Percentiles rank a stretch among this genome's conserved stretches.
phyloP scores from a whole-genome alignment of 2,888 invertebrate species.

The Agrochola lota region DNA sequence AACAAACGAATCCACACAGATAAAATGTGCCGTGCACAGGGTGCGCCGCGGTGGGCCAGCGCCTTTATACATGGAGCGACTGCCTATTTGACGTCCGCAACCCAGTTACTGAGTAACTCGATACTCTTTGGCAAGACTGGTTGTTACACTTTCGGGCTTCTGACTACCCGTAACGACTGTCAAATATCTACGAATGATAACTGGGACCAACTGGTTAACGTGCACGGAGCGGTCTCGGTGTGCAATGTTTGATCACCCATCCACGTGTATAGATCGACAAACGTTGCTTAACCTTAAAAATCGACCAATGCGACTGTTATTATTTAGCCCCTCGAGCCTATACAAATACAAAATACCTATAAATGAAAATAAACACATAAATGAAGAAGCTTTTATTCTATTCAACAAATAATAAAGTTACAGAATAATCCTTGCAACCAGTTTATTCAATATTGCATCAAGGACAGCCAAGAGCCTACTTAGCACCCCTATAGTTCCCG shows the following conservation, averaged over 20 bases:
- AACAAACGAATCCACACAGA: too few relatives aligned
- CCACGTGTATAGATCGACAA: background rate
- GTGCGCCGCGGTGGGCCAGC: too few relatives aligned
- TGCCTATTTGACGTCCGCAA: background rate
- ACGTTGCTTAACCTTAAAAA: background rate
- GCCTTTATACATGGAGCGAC: too few relatives aligned
- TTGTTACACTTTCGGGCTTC: background rate
- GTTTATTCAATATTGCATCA: conserved; percentile 16
- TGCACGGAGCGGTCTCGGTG: background rate
- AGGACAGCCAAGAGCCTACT: conserved; percentile 28
- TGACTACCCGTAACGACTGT: background rate
- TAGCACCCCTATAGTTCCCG: conserved; percentile 20
- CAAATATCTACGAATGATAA: background rate
- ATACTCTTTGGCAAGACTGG: background rate
- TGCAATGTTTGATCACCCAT: background rate
- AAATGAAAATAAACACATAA: background rate
- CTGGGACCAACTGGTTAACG: background rate
- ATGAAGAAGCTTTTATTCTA: background rate
- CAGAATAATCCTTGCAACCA: conserved; percentile 7
- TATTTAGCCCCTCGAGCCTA: background rate
- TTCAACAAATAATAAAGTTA: background rate
- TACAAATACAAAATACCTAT: background rate
- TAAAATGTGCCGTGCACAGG: too few relatives aligned
- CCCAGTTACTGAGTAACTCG: background rate
- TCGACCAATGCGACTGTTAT: background rate